Evolutionary conservation across 2,888 invertebrate genomes (phyloP).

Genomic region (Machimus rusticus): DNA sequence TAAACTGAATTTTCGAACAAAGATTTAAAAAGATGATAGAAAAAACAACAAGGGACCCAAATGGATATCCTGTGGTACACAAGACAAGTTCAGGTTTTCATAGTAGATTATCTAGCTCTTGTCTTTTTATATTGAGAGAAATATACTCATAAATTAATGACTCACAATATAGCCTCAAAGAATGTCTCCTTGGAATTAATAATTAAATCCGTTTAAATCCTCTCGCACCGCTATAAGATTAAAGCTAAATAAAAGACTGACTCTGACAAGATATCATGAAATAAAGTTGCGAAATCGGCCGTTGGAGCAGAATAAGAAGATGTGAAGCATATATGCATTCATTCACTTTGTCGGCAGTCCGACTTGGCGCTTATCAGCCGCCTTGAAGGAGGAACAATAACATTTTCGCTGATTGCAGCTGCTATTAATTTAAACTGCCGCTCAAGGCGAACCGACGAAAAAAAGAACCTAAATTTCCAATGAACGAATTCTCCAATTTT

Average conservation of each 20-base stretch:
- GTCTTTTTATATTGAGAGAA: neutral
- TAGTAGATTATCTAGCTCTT: neutral
- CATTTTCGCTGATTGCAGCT: neutral
- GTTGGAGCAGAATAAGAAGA: neutral
- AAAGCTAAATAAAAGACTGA: neutral
- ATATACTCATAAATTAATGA: neutral
- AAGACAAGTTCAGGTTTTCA: neutral
- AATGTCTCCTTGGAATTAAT: neutral
- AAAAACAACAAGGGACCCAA: too few relatives aligned
- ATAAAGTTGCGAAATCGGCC: neutral
- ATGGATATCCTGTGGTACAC: too few relatives aligned
- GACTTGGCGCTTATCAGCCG: neutral
- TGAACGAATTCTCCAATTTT: neutral
- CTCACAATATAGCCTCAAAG: neutral
- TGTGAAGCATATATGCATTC: neutral
- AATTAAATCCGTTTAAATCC: neutral
- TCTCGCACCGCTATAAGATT: neutral
- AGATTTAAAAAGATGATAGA: too few relatives aligned
- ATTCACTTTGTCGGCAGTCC: neutral
- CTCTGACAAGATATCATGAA: neutral
- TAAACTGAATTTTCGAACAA: too few relatives aligned
- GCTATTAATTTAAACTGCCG: neutral
- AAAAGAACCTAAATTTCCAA: neutral
- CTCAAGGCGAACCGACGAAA: neutral
- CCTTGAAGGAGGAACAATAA: neutral